Evolutionary conservation across 2,797 vertebrate species (phyloP).

Genomic region (Acanthopagrus latus): DNA sequence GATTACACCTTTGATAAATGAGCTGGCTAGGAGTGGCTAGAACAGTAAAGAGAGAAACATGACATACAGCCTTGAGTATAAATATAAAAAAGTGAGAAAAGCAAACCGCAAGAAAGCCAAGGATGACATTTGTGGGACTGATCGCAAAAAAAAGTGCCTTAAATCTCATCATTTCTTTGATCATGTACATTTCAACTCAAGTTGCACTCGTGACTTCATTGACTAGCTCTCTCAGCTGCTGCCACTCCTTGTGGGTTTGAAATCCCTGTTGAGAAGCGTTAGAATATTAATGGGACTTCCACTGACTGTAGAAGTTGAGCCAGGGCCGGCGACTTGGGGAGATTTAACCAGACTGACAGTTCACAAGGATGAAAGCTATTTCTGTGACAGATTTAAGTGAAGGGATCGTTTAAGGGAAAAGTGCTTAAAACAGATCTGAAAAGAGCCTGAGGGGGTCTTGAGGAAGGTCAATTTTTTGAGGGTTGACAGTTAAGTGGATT

Average conservation of each 20-base stretch:
- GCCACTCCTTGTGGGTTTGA: slow-evolving; percentile 44
- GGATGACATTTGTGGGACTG: slow-evolving; percentile 54
- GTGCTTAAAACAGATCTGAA: slow-evolving; percentile 62
- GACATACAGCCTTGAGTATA: slow-evolving; percentile 32
- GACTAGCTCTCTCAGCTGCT: slow-evolving; percentile 43
- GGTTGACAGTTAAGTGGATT: slow-evolving; percentile 70
- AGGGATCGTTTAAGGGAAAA: slow-evolving; percentile 56
- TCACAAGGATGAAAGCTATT: slow-evolving; percentile 67
- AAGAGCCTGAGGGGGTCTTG: slow-evolving; percentile 51
- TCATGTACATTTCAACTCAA: slow-evolving; percentile 51
- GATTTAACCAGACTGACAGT: slow-evolving; percentile 71
- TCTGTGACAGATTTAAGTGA: slow-evolving; percentile 67
- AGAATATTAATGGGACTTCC: slow-evolving; percentile 72
- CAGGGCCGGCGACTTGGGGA: slow-evolving; percentile 46
- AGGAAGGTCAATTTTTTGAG: slow-evolving; percentile 60
- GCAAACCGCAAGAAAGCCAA: slow-evolving; percentile 43
- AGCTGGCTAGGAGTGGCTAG: slow-evolving; percentile 4
- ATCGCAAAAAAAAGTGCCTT: slow-evolving; percentile 39
- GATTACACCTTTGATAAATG: slow-evolving; percentile 52
- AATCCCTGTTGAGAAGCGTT: slow-evolving; percentile 60
- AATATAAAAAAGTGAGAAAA: slow-evolving; percentile 50
- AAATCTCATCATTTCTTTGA: slow-evolving; percentile 60
- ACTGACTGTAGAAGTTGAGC: slow-evolving; percentile 63
- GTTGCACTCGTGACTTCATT: slow-evolving; percentile 40
- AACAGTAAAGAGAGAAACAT: slow-evolving; percentile 33